Evolutionary conservation across 2,113 vertebrate species (phyloP).

Genomic region (Phainopepla nitens): DNA sequence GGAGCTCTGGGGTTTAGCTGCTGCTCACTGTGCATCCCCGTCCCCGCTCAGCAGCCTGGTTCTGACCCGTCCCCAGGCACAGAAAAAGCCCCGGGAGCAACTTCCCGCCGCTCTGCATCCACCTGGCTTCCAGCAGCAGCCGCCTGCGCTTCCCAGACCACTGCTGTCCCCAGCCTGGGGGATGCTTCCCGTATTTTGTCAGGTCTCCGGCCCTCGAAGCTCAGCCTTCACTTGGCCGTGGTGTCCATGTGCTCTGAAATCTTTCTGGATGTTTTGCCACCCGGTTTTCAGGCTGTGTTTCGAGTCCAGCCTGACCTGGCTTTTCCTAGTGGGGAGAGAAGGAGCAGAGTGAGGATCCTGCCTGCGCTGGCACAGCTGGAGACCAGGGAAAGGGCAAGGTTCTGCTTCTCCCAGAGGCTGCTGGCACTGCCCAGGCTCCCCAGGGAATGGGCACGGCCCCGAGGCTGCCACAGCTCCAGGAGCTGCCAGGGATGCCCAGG

Average conservation of each 20-base stretch:
- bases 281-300: background rate
- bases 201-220: background rate
- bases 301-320: background rate
- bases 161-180: no score
- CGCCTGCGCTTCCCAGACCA: background rate
- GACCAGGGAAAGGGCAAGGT: accelerated
- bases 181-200: background rate
- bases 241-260: background rate
- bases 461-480: background rate
- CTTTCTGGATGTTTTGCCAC: background rate
- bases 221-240: accelerated
- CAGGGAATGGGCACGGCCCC: background rate
- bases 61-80: background rate
- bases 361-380: background rate
- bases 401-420: background rate
- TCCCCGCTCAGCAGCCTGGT: background rate
- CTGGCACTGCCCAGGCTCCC: background rate
- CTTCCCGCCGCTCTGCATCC: background rate
- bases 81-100: background rate
- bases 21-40: background rate
- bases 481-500: background rate
- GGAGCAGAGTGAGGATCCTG: background rate
- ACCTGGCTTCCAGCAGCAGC: background rate
- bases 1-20: background rate
- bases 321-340: background rate